phyloP scores from a whole-genome alignment of 2,113 vertebrate genomes.

The Illadopsis cleaveri region DNA sequence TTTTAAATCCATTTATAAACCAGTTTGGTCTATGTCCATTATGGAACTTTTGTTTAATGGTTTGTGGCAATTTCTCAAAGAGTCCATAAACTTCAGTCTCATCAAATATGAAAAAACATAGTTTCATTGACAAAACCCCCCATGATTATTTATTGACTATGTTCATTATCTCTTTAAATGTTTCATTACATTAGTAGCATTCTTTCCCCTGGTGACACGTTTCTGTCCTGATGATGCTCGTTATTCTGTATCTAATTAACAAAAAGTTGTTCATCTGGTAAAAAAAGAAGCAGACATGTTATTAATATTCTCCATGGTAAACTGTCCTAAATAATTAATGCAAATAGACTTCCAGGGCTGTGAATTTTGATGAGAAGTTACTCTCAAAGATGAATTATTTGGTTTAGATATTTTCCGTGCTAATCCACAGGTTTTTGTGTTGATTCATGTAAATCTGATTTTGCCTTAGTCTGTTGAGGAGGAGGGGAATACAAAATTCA shows the following conservation, averaged over 20 bases:
- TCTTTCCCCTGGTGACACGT: background rate
- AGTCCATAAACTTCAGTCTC: background rate
- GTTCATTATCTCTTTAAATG: constrained; percentile 52
- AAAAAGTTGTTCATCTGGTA: constrained; percentile 48
- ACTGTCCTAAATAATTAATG: constrained; percentile 62
- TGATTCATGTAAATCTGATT: background rate
- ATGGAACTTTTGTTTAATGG: background rate
- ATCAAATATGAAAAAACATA: background rate
- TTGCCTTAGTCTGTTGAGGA: background rate
- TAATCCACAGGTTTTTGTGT: constrained; percentile 10
- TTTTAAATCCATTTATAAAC: background rate
- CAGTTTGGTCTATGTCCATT: background rate
- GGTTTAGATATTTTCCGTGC: constrained; percentile 1
- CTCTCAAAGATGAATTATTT: constrained; percentile 35
- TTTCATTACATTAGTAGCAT: constrained; percentile 9
- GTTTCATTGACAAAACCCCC: background rate
- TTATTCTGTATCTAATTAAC: constrained; percentile 54
- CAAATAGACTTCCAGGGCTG: constrained; percentile 16
- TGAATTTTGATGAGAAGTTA: constrained; percentile 48
- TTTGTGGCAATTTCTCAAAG: background rate
- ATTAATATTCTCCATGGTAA: constrained; percentile 58
- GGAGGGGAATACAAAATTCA: background rate
- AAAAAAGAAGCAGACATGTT: constrained; percentile 17
- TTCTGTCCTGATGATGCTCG: constrained; percentile 24
- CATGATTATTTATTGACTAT: constrained; percentile 14